Percentiles rank a stretch among this genome's conserved stretches.
Evolutionary conservation across 1,140 invertebrate species (phyloP).

Genomic region (Oscheius sp.): DNA sequence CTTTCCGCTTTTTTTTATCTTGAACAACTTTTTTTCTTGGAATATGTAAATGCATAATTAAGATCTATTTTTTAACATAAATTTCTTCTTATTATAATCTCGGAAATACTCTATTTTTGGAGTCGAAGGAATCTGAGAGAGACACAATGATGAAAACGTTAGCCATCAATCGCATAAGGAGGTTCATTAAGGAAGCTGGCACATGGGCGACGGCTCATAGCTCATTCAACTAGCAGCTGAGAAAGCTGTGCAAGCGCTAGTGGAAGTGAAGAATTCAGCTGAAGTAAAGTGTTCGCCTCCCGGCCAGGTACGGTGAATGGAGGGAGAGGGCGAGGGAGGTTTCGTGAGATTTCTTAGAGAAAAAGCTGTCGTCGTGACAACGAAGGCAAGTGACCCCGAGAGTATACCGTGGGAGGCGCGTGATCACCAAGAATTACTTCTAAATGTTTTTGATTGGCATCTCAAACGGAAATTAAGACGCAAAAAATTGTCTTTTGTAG

Average conservation of each 20-base stretch:
- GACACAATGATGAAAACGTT: too few species aligned
- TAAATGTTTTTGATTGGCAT: too few species aligned
- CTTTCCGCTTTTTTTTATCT: too few species aligned
- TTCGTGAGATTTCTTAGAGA: not conserved
- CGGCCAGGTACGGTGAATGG: not conserved
- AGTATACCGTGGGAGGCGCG: not conserved
- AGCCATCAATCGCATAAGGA: not conserved
- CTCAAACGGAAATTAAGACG: too few species aligned
- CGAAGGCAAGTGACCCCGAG: not conserved
- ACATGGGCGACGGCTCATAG: not conserved
- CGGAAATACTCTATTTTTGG: too few species aligned
- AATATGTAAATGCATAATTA: too few species aligned
- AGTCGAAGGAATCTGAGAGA: too few species aligned
- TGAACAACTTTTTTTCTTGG: too few species aligned
- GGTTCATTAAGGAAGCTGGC: not conserved
- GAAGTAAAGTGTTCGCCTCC: not conserved
- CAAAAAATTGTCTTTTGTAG: too few species aligned
- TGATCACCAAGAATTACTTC: too few species aligned
- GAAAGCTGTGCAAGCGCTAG: slow-evolving; percentile 1
- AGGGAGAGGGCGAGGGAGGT: not conserved
- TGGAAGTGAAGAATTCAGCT: not conserved
- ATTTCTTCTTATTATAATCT: too few species aligned
- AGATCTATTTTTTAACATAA: too few species aligned
- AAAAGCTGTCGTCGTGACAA: not conserved
- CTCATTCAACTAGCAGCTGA: slow-evolving; percentile 4